Percentiles rank a stretch among this genome's conserved stretches.
These are phyloP conservation scores for Agriopis marginaria DNA, from an alignment of 2,888 invertebrate species.

Conservation along the genomic window DNA sequence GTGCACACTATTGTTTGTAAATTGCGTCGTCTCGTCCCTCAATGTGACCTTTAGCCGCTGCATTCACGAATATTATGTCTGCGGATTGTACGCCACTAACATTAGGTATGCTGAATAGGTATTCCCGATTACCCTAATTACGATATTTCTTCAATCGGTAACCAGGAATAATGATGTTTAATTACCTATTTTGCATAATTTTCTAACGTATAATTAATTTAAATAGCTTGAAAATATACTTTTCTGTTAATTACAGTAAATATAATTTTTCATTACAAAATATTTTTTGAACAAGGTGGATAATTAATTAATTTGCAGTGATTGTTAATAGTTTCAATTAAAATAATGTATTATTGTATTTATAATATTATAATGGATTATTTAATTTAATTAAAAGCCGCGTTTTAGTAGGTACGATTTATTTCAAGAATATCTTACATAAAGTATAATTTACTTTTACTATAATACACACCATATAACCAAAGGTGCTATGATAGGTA, in stretches of 20 bases:
- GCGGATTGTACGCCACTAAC: neutral
- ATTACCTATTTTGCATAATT: too few relatives aligned
- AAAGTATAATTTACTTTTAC: slow-evolving; percentile 44
- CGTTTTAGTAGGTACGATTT: slow-evolving; percentile 57
- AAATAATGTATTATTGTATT: too few relatives aligned
- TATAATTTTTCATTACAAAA: too few relatives aligned
- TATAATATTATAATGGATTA: too few relatives aligned
- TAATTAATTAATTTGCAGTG: too few relatives aligned
- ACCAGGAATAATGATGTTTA: neutral
- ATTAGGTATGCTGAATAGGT: neutral
- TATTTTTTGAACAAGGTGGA: too few relatives aligned
- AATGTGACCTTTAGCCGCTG: slow-evolving; percentile 58
- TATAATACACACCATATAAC: slow-evolving; percentile 44
- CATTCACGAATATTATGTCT: slow-evolving; percentile 20
- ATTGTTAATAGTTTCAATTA: too few relatives aligned
- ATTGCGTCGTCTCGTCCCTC: slow-evolving; percentile 55
- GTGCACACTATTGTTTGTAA: slow-evolving; percentile 74
- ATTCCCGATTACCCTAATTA: neutral
- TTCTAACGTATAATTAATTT: too few relatives aligned
- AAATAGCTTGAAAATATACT: too few relatives aligned
- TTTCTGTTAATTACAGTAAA: too few relatives aligned
- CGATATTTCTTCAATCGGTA: neutral
- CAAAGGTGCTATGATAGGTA: slow-evolving; percentile 32
- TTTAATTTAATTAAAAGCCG: slow-evolving; percentile 30
- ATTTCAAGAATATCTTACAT: slow-evolving; percentile 65